A percentile compares a stretch with the other conserved stretches of the same genome.
These are phyloP conservation scores for Rana temporaria DNA, from an alignment of 2,113 vertebrate species.

Conservation along the genomic window DNA sequence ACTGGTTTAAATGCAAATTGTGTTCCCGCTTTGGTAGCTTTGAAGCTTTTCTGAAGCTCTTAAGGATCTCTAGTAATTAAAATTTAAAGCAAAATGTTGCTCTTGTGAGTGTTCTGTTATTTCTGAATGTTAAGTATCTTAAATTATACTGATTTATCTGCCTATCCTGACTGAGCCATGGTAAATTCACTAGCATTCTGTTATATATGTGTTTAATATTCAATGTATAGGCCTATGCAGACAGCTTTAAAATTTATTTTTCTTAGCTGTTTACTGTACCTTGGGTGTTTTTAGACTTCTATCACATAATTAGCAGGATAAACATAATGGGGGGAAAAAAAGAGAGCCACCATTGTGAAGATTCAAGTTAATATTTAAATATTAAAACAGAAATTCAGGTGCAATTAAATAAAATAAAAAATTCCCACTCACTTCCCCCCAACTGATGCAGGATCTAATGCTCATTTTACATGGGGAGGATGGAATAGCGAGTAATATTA, in stretches of 20 bases:
- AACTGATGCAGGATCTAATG: too few relatives aligned
- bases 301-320: too few relatives aligned
- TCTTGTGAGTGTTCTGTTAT: slow-evolving; percentile 17
- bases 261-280: background rate
- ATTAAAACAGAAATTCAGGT: too few relatives aligned
- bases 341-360: too few relatives aligned
- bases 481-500: too few relatives aligned
- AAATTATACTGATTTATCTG: slow-evolving; percentile 7
- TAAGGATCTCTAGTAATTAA: slow-evolving; percentile 40
- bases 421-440: too few relatives aligned
- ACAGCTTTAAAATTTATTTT: background rate
- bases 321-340: too few relatives aligned
- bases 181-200: background rate
- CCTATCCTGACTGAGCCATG: background rate
- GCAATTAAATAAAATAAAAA: too few relatives aligned
- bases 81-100: slow-evolving; percentile 23
- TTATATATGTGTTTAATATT: slow-evolving; percentile 19
- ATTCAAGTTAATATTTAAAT: too few relatives aligned
- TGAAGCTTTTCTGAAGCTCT: slow-evolving; percentile 36
- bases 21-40: slow-evolving; percentile 21
- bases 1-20: slow-evolving; percentile 41
- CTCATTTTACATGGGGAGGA: too few relatives aligned
- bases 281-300: background rate
- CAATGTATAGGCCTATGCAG: background rate
- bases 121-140: slow-evolving; percentile 35